A percentile compares a stretch with the other conserved stretches of the same genome.
phyloP scores from a whole-genome alignment of 2,888 invertebrate genomes.

The Diplolepis rosae region DNA sequence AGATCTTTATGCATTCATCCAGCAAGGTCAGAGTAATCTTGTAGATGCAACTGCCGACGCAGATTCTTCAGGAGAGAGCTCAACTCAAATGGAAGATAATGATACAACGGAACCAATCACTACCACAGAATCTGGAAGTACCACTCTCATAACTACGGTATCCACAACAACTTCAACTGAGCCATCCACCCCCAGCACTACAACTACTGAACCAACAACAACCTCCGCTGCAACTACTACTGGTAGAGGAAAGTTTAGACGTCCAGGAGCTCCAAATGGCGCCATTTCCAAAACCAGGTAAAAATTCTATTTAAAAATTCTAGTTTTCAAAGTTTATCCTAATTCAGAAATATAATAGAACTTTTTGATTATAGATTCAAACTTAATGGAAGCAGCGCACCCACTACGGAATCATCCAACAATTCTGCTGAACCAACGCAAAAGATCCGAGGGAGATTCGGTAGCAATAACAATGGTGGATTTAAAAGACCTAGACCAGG shows the following conservation, averaged over 20 bases:
- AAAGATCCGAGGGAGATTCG: slow-evolving; percentile 63
- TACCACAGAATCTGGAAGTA: slow-evolving; percentile 65
- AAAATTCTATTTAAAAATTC: neutral
- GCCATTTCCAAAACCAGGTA: slow-evolving; percentile 44
- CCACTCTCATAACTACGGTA: slow-evolving; percentile 72
- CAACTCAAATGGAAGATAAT: slow-evolving; percentile 74
- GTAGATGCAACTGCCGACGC: slow-evolving; percentile 73
- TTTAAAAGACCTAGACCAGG: slow-evolving; percentile 65
- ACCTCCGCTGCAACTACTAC: slow-evolving; percentile 46
- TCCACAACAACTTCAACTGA: slow-evolving; percentile 47
- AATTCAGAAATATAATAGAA: neutral
- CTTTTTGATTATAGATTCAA: slow-evolving; percentile 59
- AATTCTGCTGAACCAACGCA: slow-evolving; percentile 57
- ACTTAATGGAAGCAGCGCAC: slow-evolving; percentile 56
- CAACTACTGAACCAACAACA: slow-evolving; percentile 42
- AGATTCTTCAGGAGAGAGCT: slow-evolving; percentile 75
- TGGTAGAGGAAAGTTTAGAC: slow-evolving; percentile 45
- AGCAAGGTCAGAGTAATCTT: slow-evolving; percentile 77
- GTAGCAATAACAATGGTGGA: slow-evolving; percentile 51
- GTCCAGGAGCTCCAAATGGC: slow-evolving; percentile 37
- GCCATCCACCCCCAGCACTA: slow-evolving; percentile 44
- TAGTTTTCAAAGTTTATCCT: neutral
- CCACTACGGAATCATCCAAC: slow-evolving; percentile 59
- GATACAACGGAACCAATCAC: slow-evolving; percentile 73
- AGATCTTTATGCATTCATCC: slow-evolving; percentile 87